Percentiles rank a stretch among this genome's conserved stretches.
Evolutionary conservation across 2,797 vertebrate species (phyloP).

Genomic region (Coranthus polyacanthus): DNA sequence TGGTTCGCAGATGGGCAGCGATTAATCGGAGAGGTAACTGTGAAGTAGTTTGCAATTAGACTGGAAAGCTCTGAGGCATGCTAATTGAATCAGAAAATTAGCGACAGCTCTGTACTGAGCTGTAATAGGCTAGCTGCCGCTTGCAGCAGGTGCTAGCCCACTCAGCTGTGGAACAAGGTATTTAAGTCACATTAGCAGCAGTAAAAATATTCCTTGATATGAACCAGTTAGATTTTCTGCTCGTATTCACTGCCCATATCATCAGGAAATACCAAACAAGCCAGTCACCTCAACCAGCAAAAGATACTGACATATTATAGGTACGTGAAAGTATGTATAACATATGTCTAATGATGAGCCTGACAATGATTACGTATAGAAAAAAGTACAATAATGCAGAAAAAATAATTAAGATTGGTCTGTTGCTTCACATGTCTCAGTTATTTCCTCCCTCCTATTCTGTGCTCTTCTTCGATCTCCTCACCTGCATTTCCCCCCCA

Average conservation of each 20-base stretch:
- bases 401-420: conserved; percentile 19
- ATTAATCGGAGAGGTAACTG: conserved; percentile 99
- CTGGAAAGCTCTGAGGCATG: conserved; percentile 99
- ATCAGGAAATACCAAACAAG: conserved; percentile 76
- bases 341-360: conserved; percentile 1
- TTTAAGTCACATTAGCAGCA: conserved; percentile 99
- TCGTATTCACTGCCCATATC: conserved; percentile 92
- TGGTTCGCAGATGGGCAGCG: conserved; percentile 98
- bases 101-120: conserved; percentile 90
- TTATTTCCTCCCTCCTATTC: conserved; percentile 1
- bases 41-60: conserved; percentile 99
- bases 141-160: conserved; percentile 99
- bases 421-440: conserved; percentile 5
- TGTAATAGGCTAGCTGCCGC: conserved; percentile 98
- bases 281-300: conserved; percentile 7
- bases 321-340: neutral
- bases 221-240: conserved; percentile 98
- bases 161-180: conserved; percentile 99
- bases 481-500: conserved; percentile 40
- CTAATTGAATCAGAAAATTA: conserved; percentile 99
- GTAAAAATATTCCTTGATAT: conserved; percentile 99
- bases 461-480: conserved; percentile 24
- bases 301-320: conserved; percentile 6
- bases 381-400: conserved; percentile 6
- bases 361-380: neutral